Evolutionary conservation across 2,888 invertebrate species (phyloP).

Genomic region (Drosophila neonasuta): DNA sequence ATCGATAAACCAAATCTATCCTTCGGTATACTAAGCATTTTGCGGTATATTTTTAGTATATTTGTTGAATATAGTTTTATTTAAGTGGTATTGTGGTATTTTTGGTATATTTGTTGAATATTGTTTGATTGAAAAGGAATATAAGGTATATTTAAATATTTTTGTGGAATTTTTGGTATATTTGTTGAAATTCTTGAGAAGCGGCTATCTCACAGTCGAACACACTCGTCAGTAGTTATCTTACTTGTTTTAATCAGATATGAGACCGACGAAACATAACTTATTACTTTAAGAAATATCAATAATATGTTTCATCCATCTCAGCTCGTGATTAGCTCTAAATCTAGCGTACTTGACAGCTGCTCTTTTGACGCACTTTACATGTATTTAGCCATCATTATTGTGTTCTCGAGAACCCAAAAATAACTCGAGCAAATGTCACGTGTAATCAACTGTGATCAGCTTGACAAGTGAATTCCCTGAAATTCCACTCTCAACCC

Average conservation of each 20-base stretch:
- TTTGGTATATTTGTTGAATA: no score
- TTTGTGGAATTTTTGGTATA: no score
- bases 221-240: no score
- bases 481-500: conserved; percentile 9
- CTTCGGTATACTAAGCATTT: no score
- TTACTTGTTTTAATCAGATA: background rate
- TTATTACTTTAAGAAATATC: background rate
- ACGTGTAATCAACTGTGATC: conserved; percentile 26
- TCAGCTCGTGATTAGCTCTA: background rate
- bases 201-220: no score
- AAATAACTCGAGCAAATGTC: conserved; percentile 17
- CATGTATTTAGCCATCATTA: background rate
- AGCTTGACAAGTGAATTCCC: conserved; percentile 16
- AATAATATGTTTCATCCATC: background rate
- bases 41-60: no score
- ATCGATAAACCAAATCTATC: no score
- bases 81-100: no score
- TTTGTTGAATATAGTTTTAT: no score
- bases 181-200: no score
- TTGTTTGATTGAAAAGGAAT: no score
- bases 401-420: background rate
- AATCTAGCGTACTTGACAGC: background rate
- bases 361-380: background rate
- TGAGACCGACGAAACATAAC: background rate
- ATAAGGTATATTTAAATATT: no score